Evolutionary conservation across 2,797 vertebrate species (phyloP).

Genomic region (Sus cebifrons): DNA sequence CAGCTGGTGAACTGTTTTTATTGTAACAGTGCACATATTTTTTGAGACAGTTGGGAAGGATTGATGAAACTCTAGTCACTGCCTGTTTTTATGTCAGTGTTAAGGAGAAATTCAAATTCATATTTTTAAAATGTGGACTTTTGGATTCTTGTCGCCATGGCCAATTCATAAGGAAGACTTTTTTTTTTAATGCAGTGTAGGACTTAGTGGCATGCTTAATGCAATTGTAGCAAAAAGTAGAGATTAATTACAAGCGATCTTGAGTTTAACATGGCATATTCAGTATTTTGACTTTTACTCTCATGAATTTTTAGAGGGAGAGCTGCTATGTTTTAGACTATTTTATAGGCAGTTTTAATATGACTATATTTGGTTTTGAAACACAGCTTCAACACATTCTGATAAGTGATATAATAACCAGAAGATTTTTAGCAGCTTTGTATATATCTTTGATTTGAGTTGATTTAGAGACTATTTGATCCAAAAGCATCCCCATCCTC

Average conservation of each 20-base stretch:
- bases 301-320: conserved; percentile 80
- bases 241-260: conserved; percentile 66
- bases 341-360: conserved; percentile 81
- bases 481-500: conserved; percentile 13
- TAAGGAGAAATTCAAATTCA: conserved; percentile 82
- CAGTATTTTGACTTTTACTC: conserved; percentile 76
- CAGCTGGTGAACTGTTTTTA: conserved; percentile 92
- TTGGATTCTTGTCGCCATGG: conserved; percentile 67
- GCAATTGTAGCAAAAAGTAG: conserved; percentile 79
- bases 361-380: conserved; percentile 85
- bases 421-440: conserved; percentile 79
- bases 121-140: conserved; percentile 78
- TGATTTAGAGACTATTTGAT: conserved; percentile 72
- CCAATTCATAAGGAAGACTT: conserved; percentile 61
- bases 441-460: conserved; percentile 74
- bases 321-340: conserved; percentile 75
- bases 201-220: conserved; percentile 70
- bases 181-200: neutral
- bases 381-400: conserved; percentile 81
- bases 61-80: conserved; percentile 88
- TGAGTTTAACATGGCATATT: conserved; percentile 72
- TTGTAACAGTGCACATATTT: conserved; percentile 91
- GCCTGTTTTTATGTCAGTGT: conserved; percentile 84
- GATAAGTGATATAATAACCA: conserved; percentile 83
- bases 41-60: conserved; percentile 90